A percentile compares a stretch with the other conserved stretches of the same genome.
phyloP scores from a whole-genome alignment of 2,888 invertebrate genomes.

The Agonum fuliginosum region DNA sequence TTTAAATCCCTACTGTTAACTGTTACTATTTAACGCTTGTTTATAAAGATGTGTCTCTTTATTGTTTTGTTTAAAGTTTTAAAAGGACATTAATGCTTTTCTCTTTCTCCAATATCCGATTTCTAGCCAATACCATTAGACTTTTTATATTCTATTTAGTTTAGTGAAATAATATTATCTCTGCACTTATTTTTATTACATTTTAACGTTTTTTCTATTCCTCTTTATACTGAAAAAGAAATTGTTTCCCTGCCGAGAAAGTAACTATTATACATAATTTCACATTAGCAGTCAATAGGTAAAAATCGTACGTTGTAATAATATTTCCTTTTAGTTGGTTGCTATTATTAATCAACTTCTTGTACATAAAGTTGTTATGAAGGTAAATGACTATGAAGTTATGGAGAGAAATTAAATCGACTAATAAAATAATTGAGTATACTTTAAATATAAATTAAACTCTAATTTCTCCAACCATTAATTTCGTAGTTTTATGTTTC shows the following conservation, averaged over 20 bases:
- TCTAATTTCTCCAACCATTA: slow-evolving; percentile 6
- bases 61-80: too few species aligned
- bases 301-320: background rate
- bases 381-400: background rate
- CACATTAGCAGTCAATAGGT: slow-evolving; percentile 7
- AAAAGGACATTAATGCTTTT: too few species aligned
- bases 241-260: slow-evolving; percentile 18
- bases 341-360: background rate
- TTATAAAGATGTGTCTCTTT: too few species aligned
- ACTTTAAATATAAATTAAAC: background rate
- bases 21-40: too few species aligned
- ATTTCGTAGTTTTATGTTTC: slow-evolving; percentile 36
- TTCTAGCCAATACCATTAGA: too few species aligned
- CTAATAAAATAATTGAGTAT: background rate
- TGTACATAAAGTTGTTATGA: background rate
- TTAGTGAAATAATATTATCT: too few species aligned
- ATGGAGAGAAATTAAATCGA: background rate
- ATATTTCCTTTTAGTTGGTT: slow-evolving; percentile 1
- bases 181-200: background rate
- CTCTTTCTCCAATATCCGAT: too few species aligned
- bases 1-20: too few species aligned
- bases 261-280: slow-evolving; percentile 31
- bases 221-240: slow-evolving; percentile 8
- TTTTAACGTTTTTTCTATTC: slow-evolving; percentile 11
- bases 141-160: too few species aligned